Conservation (phyloP, 2,888 invertebrate genomes). For the Lycophotia porphyrea region DNA sequence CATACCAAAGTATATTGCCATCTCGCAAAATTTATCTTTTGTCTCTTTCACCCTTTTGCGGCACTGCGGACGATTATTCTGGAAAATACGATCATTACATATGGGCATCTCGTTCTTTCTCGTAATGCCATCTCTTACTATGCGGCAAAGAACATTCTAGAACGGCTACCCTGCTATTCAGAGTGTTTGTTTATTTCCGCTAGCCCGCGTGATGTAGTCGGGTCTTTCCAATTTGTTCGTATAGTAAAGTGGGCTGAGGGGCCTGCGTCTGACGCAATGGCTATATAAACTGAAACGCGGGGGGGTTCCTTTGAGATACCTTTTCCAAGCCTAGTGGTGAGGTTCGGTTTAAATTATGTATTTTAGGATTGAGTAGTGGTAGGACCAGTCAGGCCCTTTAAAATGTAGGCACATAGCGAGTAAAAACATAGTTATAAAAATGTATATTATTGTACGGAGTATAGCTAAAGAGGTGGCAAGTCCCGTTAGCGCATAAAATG, state of each 20-base stretch:
- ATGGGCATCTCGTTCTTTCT: conserved; percentile 46
- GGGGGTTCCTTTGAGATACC: conserved; percentile 70
- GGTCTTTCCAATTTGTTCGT: conserved; percentile 50
- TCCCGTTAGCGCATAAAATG: conserved; percentile 78
- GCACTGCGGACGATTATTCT: conserved; percentile 65
- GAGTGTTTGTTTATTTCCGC: conserved; percentile 15
- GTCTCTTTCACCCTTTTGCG: conserved; percentile 58
- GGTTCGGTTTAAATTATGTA: conserved; percentile 71
- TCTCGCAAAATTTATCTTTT: conserved; percentile 43
- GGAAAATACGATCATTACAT: conserved; percentile 53
- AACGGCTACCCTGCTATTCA: conserved; percentile 68
- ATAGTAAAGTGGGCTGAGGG: conserved; percentile 61
- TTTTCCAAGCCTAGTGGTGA: conserved; percentile 76
- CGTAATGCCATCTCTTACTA: conserved; percentile 65
- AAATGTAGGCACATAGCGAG: conserved; percentile 72
- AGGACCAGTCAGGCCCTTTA: conserved; percentile 68
- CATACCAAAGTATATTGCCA: conserved; percentile 62
- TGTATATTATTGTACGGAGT: conserved; percentile 69
- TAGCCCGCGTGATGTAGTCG: conserved; percentile 7
- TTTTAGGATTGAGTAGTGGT: conserved; percentile 67
- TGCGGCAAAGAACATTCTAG: conserved; percentile 73
- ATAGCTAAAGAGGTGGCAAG: conserved; percentile 72
- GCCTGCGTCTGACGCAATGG: conserved; percentile 57
- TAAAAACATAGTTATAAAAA: conserved; percentile 69
- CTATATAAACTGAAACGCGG: conserved; percentile 72